phyloP scores from a whole-genome alignment of 1,140 invertebrate species.

The Bombus polaris region DNA sequence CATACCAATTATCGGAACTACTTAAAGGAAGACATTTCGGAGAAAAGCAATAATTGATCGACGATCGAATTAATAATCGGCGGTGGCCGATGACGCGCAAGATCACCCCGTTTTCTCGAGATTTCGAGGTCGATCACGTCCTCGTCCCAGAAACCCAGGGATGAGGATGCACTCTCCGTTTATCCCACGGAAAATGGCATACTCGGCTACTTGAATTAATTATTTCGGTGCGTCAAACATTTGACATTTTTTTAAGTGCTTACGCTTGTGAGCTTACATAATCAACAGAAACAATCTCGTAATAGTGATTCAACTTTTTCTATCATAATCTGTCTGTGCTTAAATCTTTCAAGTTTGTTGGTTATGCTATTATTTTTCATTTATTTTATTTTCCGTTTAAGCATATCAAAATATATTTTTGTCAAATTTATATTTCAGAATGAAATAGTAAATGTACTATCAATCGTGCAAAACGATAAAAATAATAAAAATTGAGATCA shows the following conservation, averaged over 20 bases:
- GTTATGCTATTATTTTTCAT: no score
- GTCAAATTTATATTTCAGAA: no score
- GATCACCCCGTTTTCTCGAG: slow-evolving; percentile 55
- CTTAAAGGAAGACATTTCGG: not conserved
- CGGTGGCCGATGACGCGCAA: slow-evolving; percentile 38
- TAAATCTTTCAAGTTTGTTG: not conserved
- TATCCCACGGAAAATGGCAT: slow-evolving; percentile 52
- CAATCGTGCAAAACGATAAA: no score
- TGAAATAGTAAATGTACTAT: no score
- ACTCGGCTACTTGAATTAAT: slow-evolving; percentile 56
- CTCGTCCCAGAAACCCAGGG: slow-evolving; percentile 54
- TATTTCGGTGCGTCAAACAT: slow-evolving; percentile 53
- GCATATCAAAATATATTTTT: no score
- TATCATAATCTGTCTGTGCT: no score
- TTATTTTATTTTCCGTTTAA: no score
- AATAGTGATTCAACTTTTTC: not conserved
- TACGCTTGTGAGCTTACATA: not conserved
- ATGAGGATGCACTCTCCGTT: slow-evolving; percentile 55
- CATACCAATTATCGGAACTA: not conserved
- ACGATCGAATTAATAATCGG: slow-evolving; percentile 36
- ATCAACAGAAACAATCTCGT: not conserved
- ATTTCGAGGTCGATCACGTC: slow-evolving; percentile 61
- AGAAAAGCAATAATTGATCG: not conserved
- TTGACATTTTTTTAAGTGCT: slow-evolving; percentile 41
- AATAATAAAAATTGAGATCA: no score